Conservation (phyloP, 2,113 vertebrate genomes). For the zebrafish (Danio rerio) region DNA sequence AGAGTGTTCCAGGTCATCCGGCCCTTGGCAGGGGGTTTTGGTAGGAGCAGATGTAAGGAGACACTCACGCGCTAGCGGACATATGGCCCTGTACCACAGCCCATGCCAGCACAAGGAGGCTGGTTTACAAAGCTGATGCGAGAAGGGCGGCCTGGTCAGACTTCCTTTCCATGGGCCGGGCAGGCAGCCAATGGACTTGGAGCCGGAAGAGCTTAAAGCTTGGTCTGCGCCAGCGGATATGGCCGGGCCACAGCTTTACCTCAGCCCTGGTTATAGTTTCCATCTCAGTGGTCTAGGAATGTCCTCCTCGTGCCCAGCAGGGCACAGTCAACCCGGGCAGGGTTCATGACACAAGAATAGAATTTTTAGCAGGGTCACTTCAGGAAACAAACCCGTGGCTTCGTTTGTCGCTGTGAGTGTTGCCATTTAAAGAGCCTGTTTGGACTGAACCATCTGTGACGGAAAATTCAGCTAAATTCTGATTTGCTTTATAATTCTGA, state of each 20-base stretch:
- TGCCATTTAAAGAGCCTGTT: too few relatives aligned
- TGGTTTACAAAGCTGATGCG: conserved; percentile 50
- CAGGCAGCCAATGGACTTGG: conserved; percentile 46
- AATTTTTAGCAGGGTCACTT: conserved; percentile 21
- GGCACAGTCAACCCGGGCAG: neutral
- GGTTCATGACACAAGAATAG: conserved; percentile 27
- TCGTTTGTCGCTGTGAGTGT: neutral
- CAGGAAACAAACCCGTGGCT: conserved; percentile 32
- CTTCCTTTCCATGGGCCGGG: conserved; percentile 46
- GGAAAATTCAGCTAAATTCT: neutral
- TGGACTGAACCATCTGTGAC: neutral
- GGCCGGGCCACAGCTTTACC: conserved; percentile 58
- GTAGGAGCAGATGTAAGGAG: conserved; percentile 62
- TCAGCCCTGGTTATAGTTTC: conserved; percentile 60
- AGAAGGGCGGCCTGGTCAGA: conserved; percentile 42
- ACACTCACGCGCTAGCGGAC: conserved; percentile 55
- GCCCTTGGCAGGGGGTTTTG: conserved; percentile 51
- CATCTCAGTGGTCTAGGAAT: conserved; percentile 59
- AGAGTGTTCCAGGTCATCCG: conserved; percentile 38
- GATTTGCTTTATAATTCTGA: too few relatives aligned
- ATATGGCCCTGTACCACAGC: conserved; percentile 64
- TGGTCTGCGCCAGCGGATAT: conserved; percentile 56
- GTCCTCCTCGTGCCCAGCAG: conserved; percentile 45
- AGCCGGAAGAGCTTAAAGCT: conserved; percentile 57
- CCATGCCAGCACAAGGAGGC: conserved; percentile 57